Evolutionary conservation across 2,113 vertebrate species (phyloP).

Genomic region (Cebidichthys violaceus): DNA sequence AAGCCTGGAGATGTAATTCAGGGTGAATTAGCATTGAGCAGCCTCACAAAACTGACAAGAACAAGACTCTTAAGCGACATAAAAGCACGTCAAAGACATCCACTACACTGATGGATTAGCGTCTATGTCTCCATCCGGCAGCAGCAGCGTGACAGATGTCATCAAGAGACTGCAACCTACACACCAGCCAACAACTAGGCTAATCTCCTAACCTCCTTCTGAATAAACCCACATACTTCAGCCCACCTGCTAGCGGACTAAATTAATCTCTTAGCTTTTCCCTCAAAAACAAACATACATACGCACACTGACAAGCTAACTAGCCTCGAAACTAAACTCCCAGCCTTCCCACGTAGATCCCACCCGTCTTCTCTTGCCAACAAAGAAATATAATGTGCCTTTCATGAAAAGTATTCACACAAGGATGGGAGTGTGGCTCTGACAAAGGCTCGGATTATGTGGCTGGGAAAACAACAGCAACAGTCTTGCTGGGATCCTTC

Average conservation of each 20-base stretch:
- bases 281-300: neutral
- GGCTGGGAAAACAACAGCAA: slow-evolving; percentile 56
- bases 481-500: slow-evolving; percentile 27
- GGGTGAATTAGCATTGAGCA: slow-evolving; percentile 4
- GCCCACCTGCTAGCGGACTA: slow-evolving; percentile 47
- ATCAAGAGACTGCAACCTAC: slow-evolving; percentile 42
- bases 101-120: slow-evolving; percentile 37
- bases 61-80: slow-evolving; percentile 38
- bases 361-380: slow-evolving; percentile 14
- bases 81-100: slow-evolving; percentile 41
- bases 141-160: slow-evolving; percentile 44
- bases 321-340: slow-evolving; percentile 29
- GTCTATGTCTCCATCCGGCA: slow-evolving; percentile 28
- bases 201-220: slow-evolving; percentile 49
- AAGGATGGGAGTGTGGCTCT: slow-evolving; percentile 30
- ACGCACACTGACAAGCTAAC: slow-evolving; percentile 23
- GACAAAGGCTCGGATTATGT: slow-evolving; percentile 64
- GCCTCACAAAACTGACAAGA: slow-evolving; percentile 30
- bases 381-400: slow-evolving; percentile 62
- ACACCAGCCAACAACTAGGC: slow-evolving; percentile 36
- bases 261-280: slow-evolving; percentile 24
- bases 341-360: slow-evolving; percentile 8
- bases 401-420: slow-evolving; percentile 57
- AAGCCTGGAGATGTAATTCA: slow-evolving; percentile 28
- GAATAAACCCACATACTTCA: slow-evolving; percentile 46